A percentile compares a stretch with the other conserved stretches of the same genome.
Conservation (phyloP, 1,140 invertebrate genomes). For the Andrena cerasifolii region DNA sequence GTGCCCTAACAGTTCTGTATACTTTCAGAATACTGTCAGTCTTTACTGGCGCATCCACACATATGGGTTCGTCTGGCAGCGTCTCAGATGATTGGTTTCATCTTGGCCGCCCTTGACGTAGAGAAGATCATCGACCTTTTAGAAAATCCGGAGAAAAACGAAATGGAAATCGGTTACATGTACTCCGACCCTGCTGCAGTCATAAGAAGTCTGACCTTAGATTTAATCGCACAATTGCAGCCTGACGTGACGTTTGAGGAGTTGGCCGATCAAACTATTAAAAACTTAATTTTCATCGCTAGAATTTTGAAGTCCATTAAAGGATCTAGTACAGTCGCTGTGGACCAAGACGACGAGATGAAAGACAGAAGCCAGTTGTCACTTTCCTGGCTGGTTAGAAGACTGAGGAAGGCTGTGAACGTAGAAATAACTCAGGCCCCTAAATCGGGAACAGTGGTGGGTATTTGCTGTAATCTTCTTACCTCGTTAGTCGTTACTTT, state of each 20-base stretch:
- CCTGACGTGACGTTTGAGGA: constrained; percentile 83
- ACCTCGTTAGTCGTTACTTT: constrained; percentile 13
- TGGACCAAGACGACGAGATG: constrained; percentile 71
- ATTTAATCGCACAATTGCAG: constrained; percentile 88
- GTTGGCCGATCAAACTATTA: constrained; percentile 87
- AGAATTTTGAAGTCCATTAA: constrained; percentile 84
- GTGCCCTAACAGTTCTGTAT: constrained; percentile 37
- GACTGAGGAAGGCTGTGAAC: constrained; percentile 87
- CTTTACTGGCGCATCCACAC: constrained; percentile 85
- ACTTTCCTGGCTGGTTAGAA: constrained; percentile 87
- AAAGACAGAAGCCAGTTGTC: constrained; percentile 75
- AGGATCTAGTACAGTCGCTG: constrained; percentile 61
- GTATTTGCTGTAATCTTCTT: constrained; percentile 64
- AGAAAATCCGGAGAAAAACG: constrained; percentile 67
- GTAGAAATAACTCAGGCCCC: constrained; percentile 87
- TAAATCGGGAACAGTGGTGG: constrained; percentile 83
- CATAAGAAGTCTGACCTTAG: constrained; percentile 87
- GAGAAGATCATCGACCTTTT: constrained; percentile 83
- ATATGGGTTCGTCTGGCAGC: constrained; percentile 89
- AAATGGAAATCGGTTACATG: constrained; percentile 82
- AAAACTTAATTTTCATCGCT: constrained; percentile 88
- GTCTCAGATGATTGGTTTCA: constrained; percentile 88
- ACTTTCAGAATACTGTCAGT: constrained; percentile 80
- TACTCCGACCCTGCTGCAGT: constrained; percentile 84
- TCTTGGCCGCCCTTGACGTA: constrained; percentile 86